Base-by-base conservation (phyloP, 1,140 invertebrate genomes). In the Lordiphosa mommai region DNA sequence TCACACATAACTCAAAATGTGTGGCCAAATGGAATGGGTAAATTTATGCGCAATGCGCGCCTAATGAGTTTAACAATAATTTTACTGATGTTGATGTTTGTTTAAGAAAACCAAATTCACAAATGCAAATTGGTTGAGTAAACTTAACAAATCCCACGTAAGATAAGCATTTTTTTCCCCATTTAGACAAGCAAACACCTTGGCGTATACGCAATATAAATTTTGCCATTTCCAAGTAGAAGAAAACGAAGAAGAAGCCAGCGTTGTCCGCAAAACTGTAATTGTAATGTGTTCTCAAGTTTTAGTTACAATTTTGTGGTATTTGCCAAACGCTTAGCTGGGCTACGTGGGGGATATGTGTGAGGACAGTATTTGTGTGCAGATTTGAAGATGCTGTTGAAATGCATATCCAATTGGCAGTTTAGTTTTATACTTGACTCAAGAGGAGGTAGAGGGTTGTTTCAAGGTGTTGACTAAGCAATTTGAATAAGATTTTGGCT, bases 261-360 rank as follows among this genome's bases (percentile, higher is more conserved):
- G 49, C 27, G 38, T 16, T 57, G 53, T 57, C 53, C 44, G 44
- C 53, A 27, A 27, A 56, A 58, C 44, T 49, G 55, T 58, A 58
- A 58, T 58, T 57, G 53, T 49, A 57, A 57, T 57, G 44, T 38
- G 44, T 30, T 47, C 55, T 50, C 40, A 58, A 30, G 48, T 40
- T 23, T 41, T 32, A 34, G 36, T 49, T 47, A 49, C 27, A 48
- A 16, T 41, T 58, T 43, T 43, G 17, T 49, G 46, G 36, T 58
- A 50, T 58, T 58, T 50, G 55, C 55, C 36, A 33, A 58, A 20
- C 43, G 10, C 46, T 58, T 41, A 40, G 10, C 34, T 23, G 17
- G 7, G 32, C 16, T 8, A 27, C 20, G 40, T 6, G 10, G 17
- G n/a, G 10, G 17, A 23, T 41, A 20, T 12, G 3, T 23, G 40